Percentiles rank a stretch among this genome's conserved stretches.
Evolutionary conservation across 2,888 invertebrate genomes (phyloP).

Genomic region (Xestobium rufovillosum): DNA sequence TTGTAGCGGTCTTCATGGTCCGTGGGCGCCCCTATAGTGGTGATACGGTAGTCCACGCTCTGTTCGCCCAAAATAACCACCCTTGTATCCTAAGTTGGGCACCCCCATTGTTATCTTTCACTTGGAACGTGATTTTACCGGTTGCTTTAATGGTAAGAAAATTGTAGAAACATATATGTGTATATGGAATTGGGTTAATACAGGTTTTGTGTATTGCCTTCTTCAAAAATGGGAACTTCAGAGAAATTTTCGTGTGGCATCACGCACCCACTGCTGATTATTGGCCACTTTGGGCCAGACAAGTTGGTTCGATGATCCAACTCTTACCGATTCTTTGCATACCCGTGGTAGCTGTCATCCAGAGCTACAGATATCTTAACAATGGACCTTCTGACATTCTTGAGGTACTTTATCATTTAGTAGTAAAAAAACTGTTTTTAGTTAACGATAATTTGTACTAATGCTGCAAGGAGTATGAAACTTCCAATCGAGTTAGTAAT

Average conservation of each 20-base stretch:
- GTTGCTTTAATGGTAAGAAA: conserved; percentile 66
- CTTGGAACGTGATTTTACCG: conserved; percentile 83
- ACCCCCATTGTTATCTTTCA: conserved; percentile 68
- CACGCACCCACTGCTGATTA: conserved; percentile 55
- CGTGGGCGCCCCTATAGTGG: conserved; percentile 81
- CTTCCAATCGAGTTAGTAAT: no score
- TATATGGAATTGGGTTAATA: conserved; percentile 12
- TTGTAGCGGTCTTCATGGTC: conserved; percentile 78
- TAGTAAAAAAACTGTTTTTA: neutral
- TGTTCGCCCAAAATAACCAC: conserved; percentile 48
- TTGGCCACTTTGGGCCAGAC: conserved; percentile 74
- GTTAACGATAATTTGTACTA: neutral
- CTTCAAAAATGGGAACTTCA: conserved; percentile 61
- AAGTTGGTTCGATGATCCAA: conserved; percentile 70
- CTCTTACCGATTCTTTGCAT: conserved; percentile 67
- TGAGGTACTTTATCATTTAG: conserved; percentile 57
- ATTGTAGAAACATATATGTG: neutral
- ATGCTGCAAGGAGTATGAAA: conserved; percentile 3
- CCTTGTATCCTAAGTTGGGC: conserved; percentile 49
- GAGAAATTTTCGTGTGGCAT: conserved; percentile 61
- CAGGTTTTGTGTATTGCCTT: conserved; percentile 61
- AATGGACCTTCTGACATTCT: conserved; percentile 80
- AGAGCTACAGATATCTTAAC: conserved; percentile 69
- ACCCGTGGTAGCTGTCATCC: conserved; percentile 63
- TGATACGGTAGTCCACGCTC: conserved; percentile 58